phyloP scores from a whole-genome alignment of 2,113 vertebrate genomes.

The Phoenicopterus ruber region DNA sequence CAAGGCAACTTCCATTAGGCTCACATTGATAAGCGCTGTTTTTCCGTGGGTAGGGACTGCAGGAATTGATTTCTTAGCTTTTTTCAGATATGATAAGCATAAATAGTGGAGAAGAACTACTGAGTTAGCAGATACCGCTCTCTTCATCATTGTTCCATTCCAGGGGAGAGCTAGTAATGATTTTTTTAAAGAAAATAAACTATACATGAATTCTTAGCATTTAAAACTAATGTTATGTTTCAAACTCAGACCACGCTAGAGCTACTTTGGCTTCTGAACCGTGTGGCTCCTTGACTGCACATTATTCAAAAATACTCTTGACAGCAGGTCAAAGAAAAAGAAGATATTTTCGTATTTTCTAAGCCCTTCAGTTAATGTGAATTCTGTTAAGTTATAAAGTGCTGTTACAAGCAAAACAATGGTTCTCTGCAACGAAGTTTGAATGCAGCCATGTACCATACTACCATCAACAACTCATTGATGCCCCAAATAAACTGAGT shows the following conservation, averaged over 20 bases:
- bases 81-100: conserved; percentile 1
- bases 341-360: not conserved
- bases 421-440: not conserved
- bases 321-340: not conserved
- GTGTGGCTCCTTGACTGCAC: not conserved
- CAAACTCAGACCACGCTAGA: not conserved
- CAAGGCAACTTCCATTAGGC: not conserved
- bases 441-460: not conserved
- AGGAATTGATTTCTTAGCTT: not conserved
- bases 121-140: not conserved
- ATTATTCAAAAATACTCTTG: not conserved
- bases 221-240: not conserved
- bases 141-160: not conserved
- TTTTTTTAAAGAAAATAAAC: not conserved
- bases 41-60: not conserved
- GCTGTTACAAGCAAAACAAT: conserved; percentile 13
- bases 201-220: not conserved
- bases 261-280: not conserved
- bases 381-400: not conserved
- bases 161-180: not conserved
- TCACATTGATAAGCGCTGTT: not conserved
- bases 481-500: not conserved
- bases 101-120: not conserved
- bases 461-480: not conserved
- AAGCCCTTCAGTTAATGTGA: not conserved